These are phyloP conservation scores for Adelges cooleyi DNA, from an alignment of 1,140 invertebrate genomes.

Conservation along the genomic window DNA sequence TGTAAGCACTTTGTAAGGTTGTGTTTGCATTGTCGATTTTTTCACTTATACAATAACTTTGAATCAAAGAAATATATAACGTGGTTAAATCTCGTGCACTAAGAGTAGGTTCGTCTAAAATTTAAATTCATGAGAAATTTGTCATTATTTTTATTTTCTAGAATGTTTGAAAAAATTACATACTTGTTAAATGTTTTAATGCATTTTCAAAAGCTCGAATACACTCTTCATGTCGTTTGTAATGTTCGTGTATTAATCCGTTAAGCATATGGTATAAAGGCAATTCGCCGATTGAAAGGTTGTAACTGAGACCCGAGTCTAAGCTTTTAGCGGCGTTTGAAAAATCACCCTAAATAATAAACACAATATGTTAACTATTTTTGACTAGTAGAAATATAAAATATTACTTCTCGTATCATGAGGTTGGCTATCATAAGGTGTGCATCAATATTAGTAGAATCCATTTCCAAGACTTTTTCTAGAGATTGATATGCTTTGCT, in stretches of 20 bases:
- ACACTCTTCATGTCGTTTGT: conserved; percentile 58
- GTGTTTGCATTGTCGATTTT: conserved; percentile 67
- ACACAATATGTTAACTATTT: neutral
- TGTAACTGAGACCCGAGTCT: conserved; percentile 77
- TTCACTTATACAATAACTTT: conserved; percentile 55
- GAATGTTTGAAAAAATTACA: neutral
- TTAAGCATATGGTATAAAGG: conserved; percentile 80
- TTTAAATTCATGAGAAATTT: too few species aligned
- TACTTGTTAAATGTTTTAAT: conserved; percentile 39
- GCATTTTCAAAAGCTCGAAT: conserved; percentile 62
- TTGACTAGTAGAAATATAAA: neutral
- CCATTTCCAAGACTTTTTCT: conserved; percentile 48
- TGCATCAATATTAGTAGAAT: conserved; percentile 65
- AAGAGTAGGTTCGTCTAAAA: conserved; percentile 28
- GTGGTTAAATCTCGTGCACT: conserved; percentile 46
- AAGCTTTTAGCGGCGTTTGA: conserved; percentile 68
- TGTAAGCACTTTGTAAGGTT: conserved; percentile 70
- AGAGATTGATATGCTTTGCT: conserved; percentile 49
- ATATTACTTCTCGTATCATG: conserved; percentile 42
- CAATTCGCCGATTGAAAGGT: conserved; percentile 82
- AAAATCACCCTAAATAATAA: conserved; percentile 54
- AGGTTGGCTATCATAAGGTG: conserved; percentile 83
- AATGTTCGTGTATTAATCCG: conserved; percentile 68
- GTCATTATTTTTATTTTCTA: neutral
- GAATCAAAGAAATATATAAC: conserved; percentile 77